A percentile compares a stretch with the other conserved stretches of the same genome.
These are phyloP conservation scores for Gorsachius goisagi DNA, from an alignment of 2,113 vertebrate species.

Conservation along the genomic window DNA sequence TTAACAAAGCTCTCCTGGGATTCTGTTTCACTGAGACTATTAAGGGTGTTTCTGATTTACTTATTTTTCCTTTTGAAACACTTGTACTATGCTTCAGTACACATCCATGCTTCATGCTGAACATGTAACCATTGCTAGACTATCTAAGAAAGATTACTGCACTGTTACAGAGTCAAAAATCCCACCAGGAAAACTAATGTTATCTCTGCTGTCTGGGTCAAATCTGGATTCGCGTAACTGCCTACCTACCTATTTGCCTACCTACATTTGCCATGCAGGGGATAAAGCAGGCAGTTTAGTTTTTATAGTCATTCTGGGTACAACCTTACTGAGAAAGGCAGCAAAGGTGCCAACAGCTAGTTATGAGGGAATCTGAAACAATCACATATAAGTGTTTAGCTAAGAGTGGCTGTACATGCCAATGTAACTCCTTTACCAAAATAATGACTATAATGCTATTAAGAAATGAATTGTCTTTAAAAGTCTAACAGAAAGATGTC, in stretches of 20 bases:
- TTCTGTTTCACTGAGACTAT: not conserved
- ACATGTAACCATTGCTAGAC: not conserved
- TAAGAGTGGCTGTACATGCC: not conserved
- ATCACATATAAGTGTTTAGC: not conserved
- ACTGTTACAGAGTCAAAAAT: not conserved
- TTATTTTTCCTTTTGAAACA: not conserved
- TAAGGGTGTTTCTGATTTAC: not conserved
- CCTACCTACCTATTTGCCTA: not conserved
- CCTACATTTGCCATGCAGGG: not conserved
- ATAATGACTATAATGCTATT: not conserved
- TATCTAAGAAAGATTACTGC: not conserved
- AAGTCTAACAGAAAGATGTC: not conserved
- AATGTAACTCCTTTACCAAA: not conserved
- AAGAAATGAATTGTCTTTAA: not conserved
- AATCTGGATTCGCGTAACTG: not conserved
- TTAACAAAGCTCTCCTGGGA: not conserved
- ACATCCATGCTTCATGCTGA: not conserved
- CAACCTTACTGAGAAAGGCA: not conserved
- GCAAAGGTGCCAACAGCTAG: not conserved
- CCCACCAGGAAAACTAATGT: not conserved
- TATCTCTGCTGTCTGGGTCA: not conserved
- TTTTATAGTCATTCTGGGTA: not conserved
- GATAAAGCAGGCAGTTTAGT: not conserved
- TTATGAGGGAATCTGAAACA: not conserved
- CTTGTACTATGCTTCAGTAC: not conserved